Conservation (phyloP, 2,888 invertebrate genomes). For the Drosophila colorata region DNA sequence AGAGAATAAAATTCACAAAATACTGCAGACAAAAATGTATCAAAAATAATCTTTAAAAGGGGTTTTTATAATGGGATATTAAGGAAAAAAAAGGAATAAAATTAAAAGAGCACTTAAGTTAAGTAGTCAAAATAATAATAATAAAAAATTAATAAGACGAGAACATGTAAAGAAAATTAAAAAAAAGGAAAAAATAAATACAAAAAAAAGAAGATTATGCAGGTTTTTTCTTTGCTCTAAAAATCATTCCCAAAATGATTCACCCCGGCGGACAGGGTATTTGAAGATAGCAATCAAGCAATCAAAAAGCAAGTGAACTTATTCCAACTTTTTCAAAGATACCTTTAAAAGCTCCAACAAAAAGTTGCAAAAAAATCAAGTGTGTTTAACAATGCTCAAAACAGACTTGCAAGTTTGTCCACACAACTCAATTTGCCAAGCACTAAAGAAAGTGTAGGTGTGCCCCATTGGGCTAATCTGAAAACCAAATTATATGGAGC, state of each 20-base stretch:
- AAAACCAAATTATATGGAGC: slow-evolving; percentile 3
- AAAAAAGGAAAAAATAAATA: not conserved
- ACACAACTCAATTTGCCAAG: not conserved
- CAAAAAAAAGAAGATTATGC: too few relatives aligned
- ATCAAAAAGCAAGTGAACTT: too few relatives aligned
- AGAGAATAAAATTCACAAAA: not conserved
- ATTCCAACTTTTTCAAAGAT: too few relatives aligned
- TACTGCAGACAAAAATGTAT: not conserved
- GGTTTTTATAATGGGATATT: not conserved
- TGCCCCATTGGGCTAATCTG: not conserved
- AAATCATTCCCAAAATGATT: too few relatives aligned
- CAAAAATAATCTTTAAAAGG: not conserved
- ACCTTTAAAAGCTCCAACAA: not conserved
- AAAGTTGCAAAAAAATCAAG: slow-evolving; percentile 3
- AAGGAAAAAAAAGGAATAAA: not conserved
- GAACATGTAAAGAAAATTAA: not conserved
- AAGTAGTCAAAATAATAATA: not conserved
- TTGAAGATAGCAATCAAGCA: too few relatives aligned
- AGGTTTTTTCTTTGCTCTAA: too few relatives aligned
- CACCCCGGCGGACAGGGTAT: too few relatives aligned
- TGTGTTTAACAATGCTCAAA: slow-evolving; percentile 1
- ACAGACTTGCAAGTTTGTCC: not conserved
- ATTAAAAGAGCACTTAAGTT: not conserved
- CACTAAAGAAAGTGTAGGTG: not conserved
- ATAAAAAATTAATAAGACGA: not conserved